Percentiles rank a stretch among this genome's conserved stretches.
These are phyloP conservation scores for Recurvirostra avosetta DNA, from an alignment of 2,113 vertebrate species.

Conservation along the genomic window DNA sequence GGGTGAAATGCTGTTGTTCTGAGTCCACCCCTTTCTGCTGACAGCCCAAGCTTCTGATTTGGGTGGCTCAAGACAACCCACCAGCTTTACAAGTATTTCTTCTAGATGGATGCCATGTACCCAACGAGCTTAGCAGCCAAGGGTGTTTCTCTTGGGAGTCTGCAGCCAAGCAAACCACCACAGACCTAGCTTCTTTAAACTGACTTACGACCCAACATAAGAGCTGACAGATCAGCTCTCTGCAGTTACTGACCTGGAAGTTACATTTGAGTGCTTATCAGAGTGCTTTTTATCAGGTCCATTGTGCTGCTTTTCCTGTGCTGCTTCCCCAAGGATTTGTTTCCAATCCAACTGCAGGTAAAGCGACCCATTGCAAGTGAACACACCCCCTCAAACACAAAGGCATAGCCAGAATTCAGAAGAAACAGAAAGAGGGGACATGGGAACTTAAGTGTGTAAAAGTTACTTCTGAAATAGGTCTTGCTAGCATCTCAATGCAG, in stretches of 20 bases:
- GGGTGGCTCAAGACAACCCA: not conserved
- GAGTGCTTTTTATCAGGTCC: not conserved
- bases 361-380: not conserved
- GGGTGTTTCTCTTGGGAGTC: not conserved
- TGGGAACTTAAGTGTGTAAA: not conserved
- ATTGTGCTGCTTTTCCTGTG: constrained; percentile 33
- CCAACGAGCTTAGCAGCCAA: not conserved
- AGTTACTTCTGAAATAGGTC: not conserved
- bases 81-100: not conserved
- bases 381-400: not conserved
- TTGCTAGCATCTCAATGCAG: not conserved
- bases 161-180: not conserved
- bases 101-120: not conserved
- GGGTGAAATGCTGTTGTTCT: not conserved
- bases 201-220: not conserved
- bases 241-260: not conserved
- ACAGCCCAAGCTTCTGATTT: not conserved
- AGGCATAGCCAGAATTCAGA: not conserved
- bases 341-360: not conserved
- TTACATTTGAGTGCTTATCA: not conserved
- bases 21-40: not conserved
- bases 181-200: not conserved
- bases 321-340: not conserved
- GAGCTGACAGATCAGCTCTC: not conserved
- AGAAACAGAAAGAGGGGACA: not conserved